A percentile compares a stretch with the other conserved stretches of the same genome.
Evolutionary conservation across 2,888 invertebrate genomes (phyloP).

Genomic region (Clunio marinus): DNA sequence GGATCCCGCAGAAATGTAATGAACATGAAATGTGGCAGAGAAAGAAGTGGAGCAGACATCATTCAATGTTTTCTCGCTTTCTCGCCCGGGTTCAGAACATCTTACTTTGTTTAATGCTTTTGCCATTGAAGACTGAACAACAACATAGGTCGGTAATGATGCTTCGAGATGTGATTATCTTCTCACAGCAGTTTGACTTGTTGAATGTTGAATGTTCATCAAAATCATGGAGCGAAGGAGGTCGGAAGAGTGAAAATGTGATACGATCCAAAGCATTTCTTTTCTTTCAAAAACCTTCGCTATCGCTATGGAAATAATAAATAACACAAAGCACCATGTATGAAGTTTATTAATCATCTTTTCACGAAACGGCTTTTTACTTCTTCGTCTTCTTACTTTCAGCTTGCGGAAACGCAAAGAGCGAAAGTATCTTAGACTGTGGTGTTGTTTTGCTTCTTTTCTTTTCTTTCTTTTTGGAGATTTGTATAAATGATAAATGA

Average conservation of each 20-base stretch:
- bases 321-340: neutral
- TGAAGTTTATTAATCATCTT: conserved; percentile 32
- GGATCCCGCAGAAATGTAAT: neutral
- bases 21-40: neutral
- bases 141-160: neutral
- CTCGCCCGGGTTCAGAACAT: neutral
- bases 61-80: neutral
- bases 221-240: neutral
- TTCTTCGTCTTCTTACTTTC: neutral
- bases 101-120: conserved; percentile 3
- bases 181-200: neutral
- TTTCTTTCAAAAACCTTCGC: too few relatives aligned
- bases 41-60: neutral
- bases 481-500: neutral
- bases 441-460: too few relatives aligned
- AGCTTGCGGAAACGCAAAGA: neutral
- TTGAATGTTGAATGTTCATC: too few relatives aligned
- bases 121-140: neutral
- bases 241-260: neutral
- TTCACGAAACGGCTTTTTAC: neutral
- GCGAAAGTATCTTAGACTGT: conserved; percentile 5
- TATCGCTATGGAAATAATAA: neutral
- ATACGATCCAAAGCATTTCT: neutral
- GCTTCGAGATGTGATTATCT: neutral
- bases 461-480: neutral